Percentiles rank a stretch among this genome's conserved stretches.
phyloP scores from a whole-genome alignment of 2,113 vertebrate species.

The Chionomys nivalis region DNA sequence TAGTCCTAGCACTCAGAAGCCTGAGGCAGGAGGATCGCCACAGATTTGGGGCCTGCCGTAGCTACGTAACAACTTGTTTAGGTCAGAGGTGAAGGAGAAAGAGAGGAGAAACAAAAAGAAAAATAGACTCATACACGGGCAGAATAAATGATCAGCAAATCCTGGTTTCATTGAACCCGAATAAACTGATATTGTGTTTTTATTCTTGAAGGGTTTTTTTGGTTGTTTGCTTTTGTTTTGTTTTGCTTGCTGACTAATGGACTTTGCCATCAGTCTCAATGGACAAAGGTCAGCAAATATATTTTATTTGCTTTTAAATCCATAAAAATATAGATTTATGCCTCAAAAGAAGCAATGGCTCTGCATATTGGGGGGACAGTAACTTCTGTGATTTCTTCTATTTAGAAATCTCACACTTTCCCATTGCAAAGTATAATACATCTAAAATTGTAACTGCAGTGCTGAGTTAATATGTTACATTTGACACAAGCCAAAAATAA shows the following conservation, averaged over 20 bases:
- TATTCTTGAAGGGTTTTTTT: background rate
- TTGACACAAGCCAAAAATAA: slow-evolving; percentile 33
- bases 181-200: background rate
- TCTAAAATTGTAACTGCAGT: slow-evolving; percentile 17
- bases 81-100: background rate
- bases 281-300: background rate
- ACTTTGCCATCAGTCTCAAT: slow-evolving; percentile 2
- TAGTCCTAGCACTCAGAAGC: background rate
- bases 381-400: slow-evolving; percentile 18
- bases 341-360: background rate
- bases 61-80: background rate
- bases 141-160: background rate
- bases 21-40: background rate
- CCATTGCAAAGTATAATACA: background rate
- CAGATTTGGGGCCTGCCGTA: no score
- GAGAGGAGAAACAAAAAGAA: background rate
- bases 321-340: background rate
- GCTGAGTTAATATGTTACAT: slow-evolving; percentile 9
- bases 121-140: background rate
- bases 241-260: background rate
- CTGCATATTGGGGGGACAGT: background rate
- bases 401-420: slow-evolving; percentile 27
- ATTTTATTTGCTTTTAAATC: slow-evolving; percentile 25
- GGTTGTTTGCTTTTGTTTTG: background rate
- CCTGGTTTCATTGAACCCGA: background rate